Evolutionary conservation across 2,888 invertebrate genomes (phyloP), one percentile per base, ranked within the genome.

Genomic region (Lamellibrachia columna): DNA sequence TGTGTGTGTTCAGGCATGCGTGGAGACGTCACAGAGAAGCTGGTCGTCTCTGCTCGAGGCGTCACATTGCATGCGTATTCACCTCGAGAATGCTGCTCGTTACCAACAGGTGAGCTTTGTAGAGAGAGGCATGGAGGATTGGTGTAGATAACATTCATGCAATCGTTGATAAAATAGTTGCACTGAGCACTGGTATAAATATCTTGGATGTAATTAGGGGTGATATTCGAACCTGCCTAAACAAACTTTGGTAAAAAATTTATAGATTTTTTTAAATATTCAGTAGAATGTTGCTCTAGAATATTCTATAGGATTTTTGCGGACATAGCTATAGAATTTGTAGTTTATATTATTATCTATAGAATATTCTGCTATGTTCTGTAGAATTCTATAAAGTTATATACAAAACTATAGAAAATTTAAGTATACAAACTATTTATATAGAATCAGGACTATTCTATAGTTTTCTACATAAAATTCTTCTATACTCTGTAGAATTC

Each of bases 41-140:
- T 96, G 96, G 96, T 92, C 92, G 11, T 96, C 96, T 96, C 93
- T 96, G 55, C 93, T 94, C 8, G 94, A 95, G 15, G 95, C 95
- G 9, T 94, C 94, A 22, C 93, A 94, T 53, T 96, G 96, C 95
- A 93, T 95, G 93, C 95, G 95, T 52, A 94, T 94, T 28, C 96
- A 96, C 92, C 94, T 96, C 55, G 92, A 94, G 22, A 95, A 96
- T 93, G 96, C 96, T 28, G 95, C 95, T 0, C 94, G 95, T 3
- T 96, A 95, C 92, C 96, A 96, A 92, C 95, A 96, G 95, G 96
- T 96, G 55, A 92, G 92, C 53, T 8, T 60, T 52, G 75, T 75
- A 22, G 15, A 22, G 40, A 40, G 22, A 22, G 75, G 75, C 15
- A n/a, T 22, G n/a, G 52, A 9, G 90, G 52, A 4, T 2, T n/a